Base-by-base conservation (phyloP, 2,797 vertebrate species). In the Coranthus polyacanthus region DNA sequence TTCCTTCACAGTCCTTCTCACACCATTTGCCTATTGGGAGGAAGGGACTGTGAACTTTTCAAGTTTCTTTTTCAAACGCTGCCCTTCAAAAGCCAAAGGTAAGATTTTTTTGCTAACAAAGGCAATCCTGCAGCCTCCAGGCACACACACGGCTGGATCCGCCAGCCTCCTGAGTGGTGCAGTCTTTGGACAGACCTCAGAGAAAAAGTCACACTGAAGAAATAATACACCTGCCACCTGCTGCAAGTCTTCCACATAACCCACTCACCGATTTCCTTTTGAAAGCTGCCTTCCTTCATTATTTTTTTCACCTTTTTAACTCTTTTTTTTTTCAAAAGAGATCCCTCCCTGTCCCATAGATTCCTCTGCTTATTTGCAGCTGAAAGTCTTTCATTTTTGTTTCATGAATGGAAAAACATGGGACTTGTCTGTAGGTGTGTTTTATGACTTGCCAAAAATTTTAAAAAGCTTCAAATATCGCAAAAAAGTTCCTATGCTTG, bases 1-100 rank as follows among this genome's bases (percentile, higher is more conserved):
- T 59, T 12, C 29, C 51, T 61, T 68, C 64, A 52, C 51, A 71
- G 58, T 36, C 46, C 56, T 50, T 41, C 44, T 55, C 55, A 10
- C 34, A 9, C 60, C 29, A 10, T 51, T 22, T 43, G 42, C 75
- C 58, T 50, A 57, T 12, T 1, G 60, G 71, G 50, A 55, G 11
- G 12, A 68, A 46, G 42, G 29, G 58, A 15, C 46, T 61, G 17
- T 76, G 38, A 83, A 83, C 57, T 51, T 83, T 72, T 68, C 24
- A 12, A 15, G 39, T 46, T 63, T 60, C 12, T 66, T 49, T 78
- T 77, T 83, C 49, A 84, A 75, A 77, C 46, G 4, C 46, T 64
- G 66, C 53, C 72, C 80, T 83, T 86, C 79, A 85, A 60, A 79
- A 76, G 68, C 58, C 63, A 82, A 77, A 75, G 71, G 60, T 80